These are phyloP conservation scores for Diplolepis rosae DNA, from an alignment of 2,888 invertebrate genomes.

Conservation along the genomic window DNA sequence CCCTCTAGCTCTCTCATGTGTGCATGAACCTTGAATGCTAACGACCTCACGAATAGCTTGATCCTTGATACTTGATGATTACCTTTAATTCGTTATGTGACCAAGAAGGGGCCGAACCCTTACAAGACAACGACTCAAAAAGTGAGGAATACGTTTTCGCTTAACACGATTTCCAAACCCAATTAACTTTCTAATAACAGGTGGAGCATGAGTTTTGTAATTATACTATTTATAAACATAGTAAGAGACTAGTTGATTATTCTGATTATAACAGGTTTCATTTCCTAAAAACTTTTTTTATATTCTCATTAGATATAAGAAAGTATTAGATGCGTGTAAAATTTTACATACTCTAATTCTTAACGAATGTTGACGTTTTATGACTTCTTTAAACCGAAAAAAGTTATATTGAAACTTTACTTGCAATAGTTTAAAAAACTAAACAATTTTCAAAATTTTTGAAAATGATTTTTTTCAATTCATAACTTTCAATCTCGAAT, in stretches of 20 bases:
- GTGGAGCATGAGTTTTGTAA: background rate
- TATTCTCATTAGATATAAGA: no score
- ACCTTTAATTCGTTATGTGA: slow-evolving; percentile 21
- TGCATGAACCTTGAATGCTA: background rate
- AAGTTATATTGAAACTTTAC: no score
- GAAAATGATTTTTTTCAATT: no score
- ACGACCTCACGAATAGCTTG: slow-evolving; percentile 20
- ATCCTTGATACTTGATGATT: slow-evolving; percentile 17
- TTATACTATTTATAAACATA: background rate
- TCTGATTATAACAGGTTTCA: background rate
- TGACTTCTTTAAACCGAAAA: no score
- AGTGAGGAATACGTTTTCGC: background rate
- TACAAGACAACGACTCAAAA: background rate
- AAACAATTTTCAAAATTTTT: no score
- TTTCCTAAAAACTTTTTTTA: background rate
- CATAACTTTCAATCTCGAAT: no score
- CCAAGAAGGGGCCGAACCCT: slow-evolving; percentile 19
- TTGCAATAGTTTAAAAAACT: no score
- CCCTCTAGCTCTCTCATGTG: background rate
- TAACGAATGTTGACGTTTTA: no score
- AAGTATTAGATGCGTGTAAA: no score
- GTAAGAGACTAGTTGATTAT: background rate
- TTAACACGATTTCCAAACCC: background rate
- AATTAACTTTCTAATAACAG: slow-evolving; percentile 21
- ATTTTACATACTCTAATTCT: no score